Evolutionary conservation across 2,797 vertebrate species (phyloP).

Genomic region (Neosilurus mollespiculum): DNA sequence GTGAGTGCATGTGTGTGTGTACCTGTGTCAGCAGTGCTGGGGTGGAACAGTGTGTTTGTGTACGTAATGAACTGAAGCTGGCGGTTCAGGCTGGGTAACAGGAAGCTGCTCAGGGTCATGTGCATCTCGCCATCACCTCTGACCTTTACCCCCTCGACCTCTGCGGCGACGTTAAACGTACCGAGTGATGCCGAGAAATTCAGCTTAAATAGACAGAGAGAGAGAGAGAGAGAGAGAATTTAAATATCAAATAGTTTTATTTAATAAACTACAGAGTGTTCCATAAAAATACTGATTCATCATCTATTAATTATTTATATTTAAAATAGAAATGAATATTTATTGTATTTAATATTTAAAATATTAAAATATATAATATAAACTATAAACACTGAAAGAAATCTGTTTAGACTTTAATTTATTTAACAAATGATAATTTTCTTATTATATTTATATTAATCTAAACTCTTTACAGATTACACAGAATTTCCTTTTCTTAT

Average conservation of each 20-base stretch:
- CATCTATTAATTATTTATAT: neutral
- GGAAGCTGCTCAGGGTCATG: slow-evolving; percentile 74
- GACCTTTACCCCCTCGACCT: slow-evolving; percentile 80
- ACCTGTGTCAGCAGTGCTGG: slow-evolving; percentile 88
- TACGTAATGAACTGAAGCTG: slow-evolving; percentile 91
- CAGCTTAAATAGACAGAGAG: slow-evolving; percentile 72
- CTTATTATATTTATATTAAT: too few species aligned
- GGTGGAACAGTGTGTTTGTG: slow-evolving; percentile 85
- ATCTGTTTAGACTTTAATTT: too few species aligned
- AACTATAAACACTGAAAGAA: too few species aligned
- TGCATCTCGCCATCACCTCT: slow-evolving; percentile 80
- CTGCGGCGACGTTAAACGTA: slow-evolving; percentile 83
- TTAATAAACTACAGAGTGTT: neutral
- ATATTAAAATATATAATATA: too few species aligned
- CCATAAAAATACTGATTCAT: neutral
- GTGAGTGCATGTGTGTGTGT: slow-evolving; percentile 31
- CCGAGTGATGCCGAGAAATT: slow-evolving; percentile 82
- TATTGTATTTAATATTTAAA: too few species aligned
- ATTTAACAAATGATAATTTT: too few species aligned
- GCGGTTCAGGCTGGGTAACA: slow-evolving; percentile 81
- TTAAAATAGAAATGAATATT: neutral
- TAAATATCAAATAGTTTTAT: too few species aligned
- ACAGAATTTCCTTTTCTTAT: neutral
- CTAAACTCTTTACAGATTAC: neutral
- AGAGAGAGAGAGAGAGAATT: neutral